phyloP scores from a whole-genome alignment of 2,888 invertebrate genomes.

The Drosophila phalerata region DNA sequence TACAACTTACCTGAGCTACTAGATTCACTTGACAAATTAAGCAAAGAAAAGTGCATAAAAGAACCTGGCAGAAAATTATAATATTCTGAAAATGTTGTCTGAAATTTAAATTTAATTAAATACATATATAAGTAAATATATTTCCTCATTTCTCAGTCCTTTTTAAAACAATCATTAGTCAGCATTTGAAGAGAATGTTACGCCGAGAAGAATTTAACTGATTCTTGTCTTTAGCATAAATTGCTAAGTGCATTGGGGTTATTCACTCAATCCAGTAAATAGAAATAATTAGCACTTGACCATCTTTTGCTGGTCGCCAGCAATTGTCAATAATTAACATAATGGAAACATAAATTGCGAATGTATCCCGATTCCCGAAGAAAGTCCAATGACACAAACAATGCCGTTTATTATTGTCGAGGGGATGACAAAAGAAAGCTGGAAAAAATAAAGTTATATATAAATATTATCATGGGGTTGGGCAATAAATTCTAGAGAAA shows the following conservation, averaged over 20 bases:
- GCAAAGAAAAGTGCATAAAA: not conserved
- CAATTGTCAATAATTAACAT: conserved; percentile 83
- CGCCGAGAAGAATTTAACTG: conserved; percentile 1
- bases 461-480: conserved; percentile 44
- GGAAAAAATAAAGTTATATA: conserved; percentile 24
- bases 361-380: conserved; percentile 58
- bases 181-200: not conserved
- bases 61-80: not conserved
- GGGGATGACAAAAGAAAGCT: conserved; percentile 40
- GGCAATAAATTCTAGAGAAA: conserved; percentile 65
- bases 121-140: not conserved
- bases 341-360: conserved; percentile 75
- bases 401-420: conserved; percentile 26
- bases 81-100: not conserved
- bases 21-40: too few relatives aligned
- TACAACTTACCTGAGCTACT: not conserved
- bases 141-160: not conserved
- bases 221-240: conserved; percentile 12
- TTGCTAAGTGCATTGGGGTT: conserved; percentile 42
- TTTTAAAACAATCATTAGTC: not conserved
- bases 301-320: conserved; percentile 30
- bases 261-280: conserved; percentile 38
- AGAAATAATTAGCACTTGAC: conserved; percentile 61
- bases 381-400: conserved; percentile 76
- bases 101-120: not conserved